phyloP scores from a whole-genome alignment of 1,140 invertebrate species.

The Cardiocondyla obscurior region DNA sequence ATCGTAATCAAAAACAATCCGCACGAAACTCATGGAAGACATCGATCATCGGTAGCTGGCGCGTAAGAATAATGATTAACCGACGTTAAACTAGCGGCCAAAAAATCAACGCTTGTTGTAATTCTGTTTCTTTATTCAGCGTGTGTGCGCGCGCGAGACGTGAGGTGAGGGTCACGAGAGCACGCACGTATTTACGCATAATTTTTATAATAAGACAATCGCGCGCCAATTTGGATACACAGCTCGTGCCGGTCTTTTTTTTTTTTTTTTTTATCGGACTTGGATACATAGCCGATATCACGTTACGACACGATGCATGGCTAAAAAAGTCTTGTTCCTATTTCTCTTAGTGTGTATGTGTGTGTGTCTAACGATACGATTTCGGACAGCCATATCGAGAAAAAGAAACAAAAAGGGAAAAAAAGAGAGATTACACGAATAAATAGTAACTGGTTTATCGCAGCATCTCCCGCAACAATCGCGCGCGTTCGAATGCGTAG shows the following conservation, averaged over 20 bases:
- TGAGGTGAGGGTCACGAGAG: background rate
- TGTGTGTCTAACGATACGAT: slow-evolving; percentile 52
- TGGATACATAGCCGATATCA: slow-evolving; percentile 33
- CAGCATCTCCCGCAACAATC: slow-evolving; percentile 25
- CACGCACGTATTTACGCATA: slow-evolving; percentile 4
- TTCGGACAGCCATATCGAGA: slow-evolving; percentile 42
- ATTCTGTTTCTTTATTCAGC: background rate
- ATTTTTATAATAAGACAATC: slow-evolving; percentile 65
- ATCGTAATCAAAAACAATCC: slow-evolving; percentile 37
- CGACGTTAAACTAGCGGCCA: slow-evolving; percentile 9
- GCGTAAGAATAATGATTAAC: slow-evolving; percentile 1
- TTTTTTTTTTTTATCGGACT: slow-evolving; percentile 40
- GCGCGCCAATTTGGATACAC: slow-evolving; percentile 36
- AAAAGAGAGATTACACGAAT: slow-evolving; percentile 3
- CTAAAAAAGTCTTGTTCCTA: slow-evolving; percentile 75
- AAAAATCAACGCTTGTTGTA: background rate
- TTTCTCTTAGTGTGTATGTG: slow-evolving; percentile 68
- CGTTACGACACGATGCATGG: slow-evolving; percentile 62
- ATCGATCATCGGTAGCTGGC: slow-evolving; percentile 6
- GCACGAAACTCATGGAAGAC: background rate
- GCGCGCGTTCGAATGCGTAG: slow-evolving; percentile 5
- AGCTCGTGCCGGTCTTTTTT: slow-evolving; percentile 34
- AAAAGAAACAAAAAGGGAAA: slow-evolving; percentile 1
- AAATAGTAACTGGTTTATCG: slow-evolving; percentile 23
- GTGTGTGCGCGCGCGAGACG: background rate